Evolutionary conservation across 2,888 invertebrate species (phyloP).

Genomic region (Anthophora plumipes): DNA sequence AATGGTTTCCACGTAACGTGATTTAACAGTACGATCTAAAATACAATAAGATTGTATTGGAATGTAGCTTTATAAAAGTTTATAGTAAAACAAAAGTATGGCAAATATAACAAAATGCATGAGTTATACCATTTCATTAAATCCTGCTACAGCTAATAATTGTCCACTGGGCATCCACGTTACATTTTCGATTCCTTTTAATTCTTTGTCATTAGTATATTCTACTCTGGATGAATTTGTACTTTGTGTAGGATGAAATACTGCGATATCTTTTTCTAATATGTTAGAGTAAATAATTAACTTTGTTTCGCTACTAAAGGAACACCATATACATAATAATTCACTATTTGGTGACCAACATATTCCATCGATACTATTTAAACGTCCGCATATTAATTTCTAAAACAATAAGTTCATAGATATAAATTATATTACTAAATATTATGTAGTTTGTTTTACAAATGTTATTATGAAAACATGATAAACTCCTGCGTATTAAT

Average conservation of each 20-base stretch:
- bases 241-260: conserved; percentile 72
- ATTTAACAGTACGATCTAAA: conserved; percentile 79
- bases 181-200: conserved; percentile 79
- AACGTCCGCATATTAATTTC: conserved; percentile 81
- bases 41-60: conserved; percentile 19
- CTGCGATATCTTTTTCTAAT: conserved; percentile 78
- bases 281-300: conserved; percentile 79
- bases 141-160: conserved; percentile 79
- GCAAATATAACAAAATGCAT: conserved; percentile 4
- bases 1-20: conserved; percentile 81
- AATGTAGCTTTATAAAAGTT: neutral
- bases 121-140: conserved; percentile 79
- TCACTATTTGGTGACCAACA: conserved; percentile 82
- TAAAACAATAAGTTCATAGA: conserved; percentile 47
- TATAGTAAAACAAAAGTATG: neutral
- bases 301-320: conserved; percentile 76
- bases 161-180: conserved; percentile 81
- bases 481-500: too few species aligned
- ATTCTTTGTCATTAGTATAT: conserved; percentile 53
- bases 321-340: conserved; percentile 81
- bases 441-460: neutral
- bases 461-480: too few species aligned
- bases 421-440: neutral
- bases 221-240: neutral
- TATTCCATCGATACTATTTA: conserved; percentile 78